These are phyloP conservation scores for Hartigia nigra DNA, from an alignment of 2,888 invertebrate genomes.

Conservation along the genomic window DNA sequence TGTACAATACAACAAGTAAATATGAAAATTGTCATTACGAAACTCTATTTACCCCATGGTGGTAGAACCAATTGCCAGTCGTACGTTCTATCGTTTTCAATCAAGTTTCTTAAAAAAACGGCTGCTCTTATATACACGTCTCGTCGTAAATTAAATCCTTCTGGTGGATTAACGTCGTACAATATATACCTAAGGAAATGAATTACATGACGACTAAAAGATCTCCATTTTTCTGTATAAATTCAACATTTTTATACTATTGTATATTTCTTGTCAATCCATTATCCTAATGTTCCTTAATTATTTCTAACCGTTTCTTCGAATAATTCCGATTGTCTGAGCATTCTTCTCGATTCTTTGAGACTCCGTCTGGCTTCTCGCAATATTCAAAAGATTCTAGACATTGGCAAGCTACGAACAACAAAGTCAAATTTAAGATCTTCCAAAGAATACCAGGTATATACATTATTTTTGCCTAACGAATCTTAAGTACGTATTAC, in stretches of 20 bases:
- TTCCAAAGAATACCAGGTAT: no score
- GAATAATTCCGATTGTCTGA: conserved; percentile 26
- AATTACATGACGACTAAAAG: not conserved
- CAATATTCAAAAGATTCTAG: conserved; percentile 25
- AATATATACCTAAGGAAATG: conserved; percentile 76
- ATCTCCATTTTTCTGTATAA: no score
- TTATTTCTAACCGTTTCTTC: conserved; percentile 32
- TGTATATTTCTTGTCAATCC: no score
- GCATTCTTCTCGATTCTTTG: conserved; percentile 23
- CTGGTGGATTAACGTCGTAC: conserved; percentile 94
- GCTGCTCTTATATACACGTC: conserved; percentile 97
- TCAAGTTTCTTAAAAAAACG: conserved; percentile 79
- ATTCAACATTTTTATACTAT: no score
- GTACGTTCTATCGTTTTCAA: conserved; percentile 64
- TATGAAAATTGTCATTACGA: not conserved
- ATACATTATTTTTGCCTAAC: no score
- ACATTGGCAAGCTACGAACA: no score
- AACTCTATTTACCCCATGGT: conserved; percentile 79
- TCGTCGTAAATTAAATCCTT: conserved; percentile 96
- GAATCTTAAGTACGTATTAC: no score
- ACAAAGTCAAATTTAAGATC: no score
- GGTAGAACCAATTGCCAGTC: conserved; percentile 83
- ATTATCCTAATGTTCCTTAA: not conserved
- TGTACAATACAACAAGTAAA: not conserved
- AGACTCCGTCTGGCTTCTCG: conserved; percentile 15